Evolutionary conservation across 2,797 vertebrate genomes (phyloP).

Genomic region (Coilia nasus): DNA sequence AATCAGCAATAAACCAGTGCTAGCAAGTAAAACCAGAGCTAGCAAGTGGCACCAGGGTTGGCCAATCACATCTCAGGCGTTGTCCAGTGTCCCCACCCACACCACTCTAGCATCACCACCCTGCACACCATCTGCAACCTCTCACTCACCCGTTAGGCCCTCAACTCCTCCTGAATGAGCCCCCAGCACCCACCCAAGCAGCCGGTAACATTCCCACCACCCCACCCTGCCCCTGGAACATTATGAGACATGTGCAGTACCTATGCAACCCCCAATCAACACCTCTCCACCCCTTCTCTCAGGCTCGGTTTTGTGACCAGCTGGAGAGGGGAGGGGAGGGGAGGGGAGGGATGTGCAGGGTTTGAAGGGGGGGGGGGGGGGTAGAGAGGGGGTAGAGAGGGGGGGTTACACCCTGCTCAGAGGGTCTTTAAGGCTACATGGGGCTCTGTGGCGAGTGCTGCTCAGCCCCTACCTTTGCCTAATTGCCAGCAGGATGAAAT

Average conservation of each 20-base stretch:
- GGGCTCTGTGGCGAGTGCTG: not conserved
- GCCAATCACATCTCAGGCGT: no score
- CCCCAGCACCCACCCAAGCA: slow-evolving; percentile 18
- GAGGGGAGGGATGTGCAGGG: not conserved
- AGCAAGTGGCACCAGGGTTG: no score
- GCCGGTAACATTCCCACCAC: slow-evolving; percentile 45
- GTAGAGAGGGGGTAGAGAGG: not conserved
- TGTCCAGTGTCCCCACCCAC: no score
- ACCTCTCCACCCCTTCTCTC: slow-evolving; percentile 8
- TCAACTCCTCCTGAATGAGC: no score
- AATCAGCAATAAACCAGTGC: no score
- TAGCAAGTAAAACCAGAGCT: no score
- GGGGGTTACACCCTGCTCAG: slow-evolving; percentile 1
- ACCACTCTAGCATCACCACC: no score
- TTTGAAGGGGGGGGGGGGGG: not conserved
- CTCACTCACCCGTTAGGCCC: no score
- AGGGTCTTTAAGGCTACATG: not conserved
- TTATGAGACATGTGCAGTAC: slow-evolving; percentile 31
- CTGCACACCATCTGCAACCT: no score
- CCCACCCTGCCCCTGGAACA: slow-evolving; percentile 23
- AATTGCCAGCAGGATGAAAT: slow-evolving; percentile 68
- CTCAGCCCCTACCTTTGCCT: slow-evolving; percentile 49
- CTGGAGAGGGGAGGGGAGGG: slow-evolving; percentile 49
- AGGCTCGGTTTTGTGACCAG: slow-evolving; percentile 19
- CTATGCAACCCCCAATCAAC: no score